Percentiles rank a stretch among this genome's conserved stretches.
Conservation (phyloP, 2,797 vertebrate species). For the Artibeus jamaicensis region DNA sequence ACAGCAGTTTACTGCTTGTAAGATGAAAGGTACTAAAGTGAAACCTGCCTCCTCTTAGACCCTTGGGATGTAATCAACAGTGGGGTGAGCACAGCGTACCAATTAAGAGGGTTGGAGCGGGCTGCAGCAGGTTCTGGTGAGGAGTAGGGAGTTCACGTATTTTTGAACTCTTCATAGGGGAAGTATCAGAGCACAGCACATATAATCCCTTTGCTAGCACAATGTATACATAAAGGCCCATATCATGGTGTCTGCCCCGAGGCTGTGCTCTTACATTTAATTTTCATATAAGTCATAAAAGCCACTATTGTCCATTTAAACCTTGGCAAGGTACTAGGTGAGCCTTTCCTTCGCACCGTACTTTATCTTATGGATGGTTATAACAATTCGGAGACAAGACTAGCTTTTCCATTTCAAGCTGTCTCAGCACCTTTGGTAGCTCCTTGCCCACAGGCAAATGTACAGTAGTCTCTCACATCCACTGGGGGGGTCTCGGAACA, state of each 20-base stretch:
- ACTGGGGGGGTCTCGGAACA: no score
- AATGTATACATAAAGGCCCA: neutral
- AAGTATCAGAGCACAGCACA: conserved; percentile 1
- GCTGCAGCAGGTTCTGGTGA: neutral
- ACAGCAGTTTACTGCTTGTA: conserved; percentile 46
- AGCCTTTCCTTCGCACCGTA: neutral
- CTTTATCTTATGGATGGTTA: conserved; percentile 14
- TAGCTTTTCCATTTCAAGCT: neutral
- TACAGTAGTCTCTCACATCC: neutral
- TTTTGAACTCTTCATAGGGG: conserved; percentile 39
- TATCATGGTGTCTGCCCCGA: conserved; percentile 35
- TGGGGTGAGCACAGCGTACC: neutral
- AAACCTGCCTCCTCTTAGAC: conserved; percentile 54
- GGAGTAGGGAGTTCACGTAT: neutral
- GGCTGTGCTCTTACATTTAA: conserved; percentile 42
- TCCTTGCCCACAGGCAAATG: neutral
- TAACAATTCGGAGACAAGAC: neutral
- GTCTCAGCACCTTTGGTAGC: neutral
- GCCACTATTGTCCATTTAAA: conserved; percentile 36
- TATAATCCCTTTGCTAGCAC: conserved; percentile 38
- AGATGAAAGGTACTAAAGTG: conserved; percentile 48
- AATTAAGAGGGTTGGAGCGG: neutral
- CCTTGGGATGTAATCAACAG: conserved; percentile 30
- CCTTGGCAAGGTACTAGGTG: neutral
- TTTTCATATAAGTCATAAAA: conserved; percentile 46